phyloP scores from a whole-genome alignment of 1,140 invertebrate species.

The Drosophila subobscura region DNA sequence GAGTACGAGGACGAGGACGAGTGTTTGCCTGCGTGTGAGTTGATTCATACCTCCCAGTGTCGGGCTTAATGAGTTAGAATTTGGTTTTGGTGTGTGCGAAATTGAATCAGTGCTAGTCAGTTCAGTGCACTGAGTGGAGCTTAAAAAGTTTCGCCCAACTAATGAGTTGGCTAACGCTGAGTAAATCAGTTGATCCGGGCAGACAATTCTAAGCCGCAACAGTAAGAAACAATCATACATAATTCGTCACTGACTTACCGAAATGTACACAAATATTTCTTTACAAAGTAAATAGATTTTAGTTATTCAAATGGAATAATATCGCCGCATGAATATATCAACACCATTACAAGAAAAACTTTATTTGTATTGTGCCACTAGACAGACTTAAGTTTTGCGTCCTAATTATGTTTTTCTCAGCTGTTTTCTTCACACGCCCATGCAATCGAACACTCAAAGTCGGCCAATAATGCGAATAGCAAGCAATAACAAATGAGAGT shows the following conservation, averaged over 20 bases:
- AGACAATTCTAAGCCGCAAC: no score
- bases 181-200: no score
- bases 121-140: constrained; percentile 18
- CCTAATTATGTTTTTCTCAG: constrained; percentile 50
- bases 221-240: no score
- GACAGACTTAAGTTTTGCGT: constrained; percentile 2
- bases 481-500: constrained; percentile 37
- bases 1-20: not conserved
- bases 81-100: constrained; percentile 45
- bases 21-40: not conserved
- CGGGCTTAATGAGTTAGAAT: constrained; percentile 47
- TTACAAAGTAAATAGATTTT: no score
- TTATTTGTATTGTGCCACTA: not conserved
- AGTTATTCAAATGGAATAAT: not conserved
- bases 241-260: no score
- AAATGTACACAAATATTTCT: no score
- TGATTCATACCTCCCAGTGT: not conserved
- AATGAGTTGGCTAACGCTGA: constrained; percentile 1
- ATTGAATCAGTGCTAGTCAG: constrained; percentile 24
- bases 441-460: constrained; percentile 43
- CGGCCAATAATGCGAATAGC: constrained; percentile 50
- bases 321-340: not conserved
- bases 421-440: constrained; percentile 52
- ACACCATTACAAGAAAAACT: constrained; percentile 4
- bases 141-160: not conserved